A percentile compares a stretch with the other conserved stretches of the same genome.
These are phyloP conservation scores for Trachelus stipa DNA, from an alignment of 2,888 invertebrate genomes.

Conservation along the genomic window DNA sequence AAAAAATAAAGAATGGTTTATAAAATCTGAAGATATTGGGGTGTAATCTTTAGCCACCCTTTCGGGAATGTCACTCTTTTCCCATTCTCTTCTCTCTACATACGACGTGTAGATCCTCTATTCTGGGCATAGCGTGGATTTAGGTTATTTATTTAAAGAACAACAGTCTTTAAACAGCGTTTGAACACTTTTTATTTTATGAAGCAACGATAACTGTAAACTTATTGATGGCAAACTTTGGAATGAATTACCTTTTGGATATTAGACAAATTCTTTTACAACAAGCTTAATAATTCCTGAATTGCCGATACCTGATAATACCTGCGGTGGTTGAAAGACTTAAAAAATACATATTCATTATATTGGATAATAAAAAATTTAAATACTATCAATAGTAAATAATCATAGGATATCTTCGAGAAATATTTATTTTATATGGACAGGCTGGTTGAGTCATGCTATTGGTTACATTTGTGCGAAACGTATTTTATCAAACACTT, in stretches of 20 bases:
- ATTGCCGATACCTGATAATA: neutral
- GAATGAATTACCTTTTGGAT: too few relatives aligned
- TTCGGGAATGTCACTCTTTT: too few relatives aligned
- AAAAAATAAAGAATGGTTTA: too few relatives aligned
- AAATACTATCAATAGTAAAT: neutral
- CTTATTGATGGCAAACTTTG: too few relatives aligned
- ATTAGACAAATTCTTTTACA: neutral
- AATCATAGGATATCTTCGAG: neutral
- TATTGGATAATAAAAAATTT: neutral
- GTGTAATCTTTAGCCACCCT: too few relatives aligned
- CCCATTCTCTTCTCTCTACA: too few relatives aligned
- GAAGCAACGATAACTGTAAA: too few relatives aligned
- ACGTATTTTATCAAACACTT: neutral
- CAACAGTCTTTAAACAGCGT: too few relatives aligned
- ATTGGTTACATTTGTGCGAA: neutral
- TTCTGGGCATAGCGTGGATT: neutral
- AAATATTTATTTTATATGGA: neutral
- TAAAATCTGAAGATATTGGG: too few relatives aligned
- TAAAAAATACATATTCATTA: neutral
- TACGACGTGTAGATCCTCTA: neutral
- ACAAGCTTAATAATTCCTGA: neutral
- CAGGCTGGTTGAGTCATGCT: neutral
- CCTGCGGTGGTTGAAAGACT: neutral
- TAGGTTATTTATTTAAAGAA: too few relatives aligned
- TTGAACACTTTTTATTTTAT: too few relatives aligned